Conservation (phyloP, 1,140 invertebrate genomes). For the Aphaenogaster ashmeadi region DNA sequence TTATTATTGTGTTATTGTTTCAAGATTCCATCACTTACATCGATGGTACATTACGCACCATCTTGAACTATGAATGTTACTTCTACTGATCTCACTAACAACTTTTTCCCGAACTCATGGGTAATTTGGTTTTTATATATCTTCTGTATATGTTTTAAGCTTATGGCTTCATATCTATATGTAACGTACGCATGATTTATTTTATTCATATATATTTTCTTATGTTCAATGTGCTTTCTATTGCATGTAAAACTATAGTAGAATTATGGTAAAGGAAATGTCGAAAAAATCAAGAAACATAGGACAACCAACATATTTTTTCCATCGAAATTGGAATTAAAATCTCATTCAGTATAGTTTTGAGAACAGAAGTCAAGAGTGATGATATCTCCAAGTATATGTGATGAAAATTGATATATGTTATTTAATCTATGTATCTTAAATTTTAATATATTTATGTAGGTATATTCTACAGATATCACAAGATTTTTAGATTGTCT, state of each 20-base stretch:
- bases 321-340: neutral
- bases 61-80: constrained; percentile 83
- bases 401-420: neutral
- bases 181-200: constrained; percentile 4
- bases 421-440: constrained; percentile 13
- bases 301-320: neutral
- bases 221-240: constrained; percentile 4
- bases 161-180: constrained; percentile 32
- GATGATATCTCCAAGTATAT: neutral
- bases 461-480: neutral
- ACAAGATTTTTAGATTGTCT: neutral
- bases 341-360: neutral
- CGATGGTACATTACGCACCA: constrained; percentile 84
- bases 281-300: neutral
- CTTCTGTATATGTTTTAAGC: constrained; percentile 60
- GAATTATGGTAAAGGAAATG: neutral
- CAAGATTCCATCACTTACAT: constrained; percentile 83
- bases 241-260: constrained; percentile 19
- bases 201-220: constrained; percentile 8
- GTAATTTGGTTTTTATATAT: constrained; percentile 72
- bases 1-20: constrained; percentile 75
- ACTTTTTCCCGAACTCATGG: constrained; percentile 81
- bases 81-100: constrained; percentile 82
- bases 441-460: neutral
- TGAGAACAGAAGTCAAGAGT: neutral